These are phyloP conservation scores for Geopemphigus sp. DNA, from an alignment of 1,140 invertebrate species.

Conservation along the genomic window DNA sequence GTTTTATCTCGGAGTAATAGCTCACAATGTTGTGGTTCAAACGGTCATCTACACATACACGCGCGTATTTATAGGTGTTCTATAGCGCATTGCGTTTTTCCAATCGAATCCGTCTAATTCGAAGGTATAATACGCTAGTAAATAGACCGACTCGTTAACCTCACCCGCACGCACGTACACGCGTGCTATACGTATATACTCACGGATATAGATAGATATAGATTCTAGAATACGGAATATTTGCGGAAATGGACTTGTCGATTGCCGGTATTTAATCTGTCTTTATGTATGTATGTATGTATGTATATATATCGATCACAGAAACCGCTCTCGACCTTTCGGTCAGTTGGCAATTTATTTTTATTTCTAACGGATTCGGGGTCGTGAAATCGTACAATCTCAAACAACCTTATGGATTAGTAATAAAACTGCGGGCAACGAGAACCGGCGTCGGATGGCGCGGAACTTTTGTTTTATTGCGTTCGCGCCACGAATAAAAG, in stretches of 20 bases:
- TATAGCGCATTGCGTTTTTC: neutral
- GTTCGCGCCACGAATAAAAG: too few species aligned
- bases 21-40: neutral
- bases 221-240: neutral
- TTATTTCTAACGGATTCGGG: slow-evolving; percentile 6
- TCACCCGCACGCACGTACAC: neutral
- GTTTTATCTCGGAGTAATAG: neutral
- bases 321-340: slow-evolving; percentile 8
- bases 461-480: slow-evolving; percentile 29
- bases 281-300: neutral
- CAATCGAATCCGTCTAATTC: neutral
- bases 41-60: neutral
- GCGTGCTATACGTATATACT: neutral
- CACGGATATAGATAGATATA: neutral
- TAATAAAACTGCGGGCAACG: slow-evolving; percentile 6
- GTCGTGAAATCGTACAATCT: slow-evolving; percentile 5
- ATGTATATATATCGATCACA: neutral
- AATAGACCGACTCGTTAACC: slow-evolving; percentile 24
- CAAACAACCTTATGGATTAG: neutral
- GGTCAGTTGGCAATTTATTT: neutral
- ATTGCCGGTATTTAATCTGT: neutral
- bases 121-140: neutral
- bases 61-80: neutral
- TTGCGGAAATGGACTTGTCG: too few species aligned
- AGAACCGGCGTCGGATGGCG: too few species aligned